Base-by-base conservation (phyloP, 2,113 vertebrate genomes). In the Amia ocellicauda region DNA sequence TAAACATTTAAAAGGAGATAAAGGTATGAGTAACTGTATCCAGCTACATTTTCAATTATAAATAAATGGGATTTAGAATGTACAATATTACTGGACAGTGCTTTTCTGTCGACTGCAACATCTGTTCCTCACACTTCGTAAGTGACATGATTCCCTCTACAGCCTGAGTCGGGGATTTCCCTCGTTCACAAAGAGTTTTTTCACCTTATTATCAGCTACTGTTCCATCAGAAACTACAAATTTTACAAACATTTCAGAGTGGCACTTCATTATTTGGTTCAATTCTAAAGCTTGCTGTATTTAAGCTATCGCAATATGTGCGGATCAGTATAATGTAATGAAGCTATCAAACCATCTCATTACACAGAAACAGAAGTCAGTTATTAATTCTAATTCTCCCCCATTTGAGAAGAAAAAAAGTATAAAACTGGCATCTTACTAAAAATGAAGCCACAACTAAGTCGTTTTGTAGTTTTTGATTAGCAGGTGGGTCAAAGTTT, bases 71-170 rank as follows among this genome's bases (percentile, higher is more conserved):
- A 36, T 36, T 36, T 2, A 36, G 31, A 36, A 36, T 36, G 5
- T 36, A 5, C 31, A 5, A 7, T 36, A 36, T 36, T 36, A 7
- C 31, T n/a, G n/a, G n/a, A n/a, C 31, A 36, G 31, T 36, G 5
- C 11, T 36, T 36, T 36, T 11, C 5, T 11, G 5, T 36, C 31
- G 11, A 36, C 31, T 36, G 31, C 31, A 5, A 36, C 31, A 7
- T n/a, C n/a, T n/a, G n/a, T n/a, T n/a, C n/a, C n/a, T n/a, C n/a
- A n/a, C n/a, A n/a, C n/a, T n/a, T n/a, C n/a, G 5, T 36, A 85
- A 77, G 86, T 81, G 74, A 78, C 63, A 75, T 86, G 82, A 82
- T 84, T 81, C 86, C 85, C 78, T 81, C 85, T 85, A 78, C 69
- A 87, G 85, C 73, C 72, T 61, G 58, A 68, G 56, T 0, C 1